Base-by-base conservation (phyloP, 2,888 invertebrate genomes). In the Eupithecia subumbrata region DNA sequence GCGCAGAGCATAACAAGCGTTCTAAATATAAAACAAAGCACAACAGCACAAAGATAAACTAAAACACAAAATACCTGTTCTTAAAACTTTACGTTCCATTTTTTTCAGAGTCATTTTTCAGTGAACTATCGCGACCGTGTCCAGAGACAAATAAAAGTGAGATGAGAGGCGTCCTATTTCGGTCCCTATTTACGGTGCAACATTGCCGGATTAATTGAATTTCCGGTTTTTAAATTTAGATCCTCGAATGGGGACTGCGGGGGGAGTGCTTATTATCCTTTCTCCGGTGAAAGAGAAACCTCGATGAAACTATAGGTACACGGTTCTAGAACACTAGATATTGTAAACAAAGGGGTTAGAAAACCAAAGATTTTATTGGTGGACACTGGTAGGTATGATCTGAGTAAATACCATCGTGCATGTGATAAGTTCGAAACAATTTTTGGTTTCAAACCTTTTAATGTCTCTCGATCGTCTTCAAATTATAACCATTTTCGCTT, bases 221-320 rank as follows among this genome's bases (percentile, higher is more conserved):
- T 89, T 94, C 94, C 94, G 92, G 93, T 88, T 91, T 93, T 90
- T 91, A 91, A 90, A 94, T 92, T 91, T 90, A 91, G 89, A 88
- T 81, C 82, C 86, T 84, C 81, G 81, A 81, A 81, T 84, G 78
- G 79, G 80, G 79, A 73, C 80, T 76, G 77, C 63, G 74, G 69
- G 74, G 9, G 2, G 52, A 75, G n/a, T 67, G n/a, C 22, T n/a
- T n/a, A 67, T 60, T 63, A 45, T 16, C 43, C 25, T 68, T 72
- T 63, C 67, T 66, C 40, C 60, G 52, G 67, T 69, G 69, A 63
- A 75, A 75, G 40, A 48, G 22, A 25, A 22, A 25, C 66, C 9
- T 22, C 34, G 34, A 34, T 64, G 30, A 25, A 64, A 64, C 2
- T 25, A 34, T 16, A 16, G 1, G 8, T n/a, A 30, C 30, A 30